Evolutionary conservation across 2,113 vertebrate species (phyloP).

Genomic region (Tautogolabrus adspersus): DNA sequence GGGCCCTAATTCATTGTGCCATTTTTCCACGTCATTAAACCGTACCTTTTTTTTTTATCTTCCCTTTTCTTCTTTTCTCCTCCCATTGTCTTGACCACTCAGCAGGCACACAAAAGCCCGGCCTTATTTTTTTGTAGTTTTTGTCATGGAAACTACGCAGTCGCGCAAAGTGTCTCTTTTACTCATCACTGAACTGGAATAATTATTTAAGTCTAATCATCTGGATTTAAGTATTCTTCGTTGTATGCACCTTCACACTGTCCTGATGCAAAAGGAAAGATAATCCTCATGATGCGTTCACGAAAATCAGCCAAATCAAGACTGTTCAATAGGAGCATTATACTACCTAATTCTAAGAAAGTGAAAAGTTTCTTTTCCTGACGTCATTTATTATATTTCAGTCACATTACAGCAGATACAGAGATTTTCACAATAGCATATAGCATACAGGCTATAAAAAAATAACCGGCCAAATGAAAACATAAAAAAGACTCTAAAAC

Average conservation of each 20-base stretch:
- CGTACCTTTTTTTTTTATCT: no score
- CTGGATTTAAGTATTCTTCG: neutral
- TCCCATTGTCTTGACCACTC: no score
- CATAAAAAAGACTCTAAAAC: slow-evolving; percentile 51
- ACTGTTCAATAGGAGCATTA: neutral
- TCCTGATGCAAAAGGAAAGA: neutral
- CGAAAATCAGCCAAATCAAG: neutral
- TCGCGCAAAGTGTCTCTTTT: neutral
- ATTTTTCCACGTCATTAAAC: no score
- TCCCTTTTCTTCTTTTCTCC: no score
- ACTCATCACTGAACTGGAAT: neutral
- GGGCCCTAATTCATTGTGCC: no score
- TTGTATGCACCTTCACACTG: neutral
- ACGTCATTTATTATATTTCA: slow-evolving; percentile 75
- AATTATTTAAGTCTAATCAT: no score
- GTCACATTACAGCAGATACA: slow-evolving; percentile 84
- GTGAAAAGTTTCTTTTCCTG: neutral
- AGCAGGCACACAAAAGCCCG: neutral
- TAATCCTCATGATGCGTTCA: neutral
- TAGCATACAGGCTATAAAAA: slow-evolving; percentile 61
- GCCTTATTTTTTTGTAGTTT: no score
- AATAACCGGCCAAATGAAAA: slow-evolving; percentile 51
- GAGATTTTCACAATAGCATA: slow-evolving; percentile 70
- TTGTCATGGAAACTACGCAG: neutral
- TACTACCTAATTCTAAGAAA: neutral